Conservation (phyloP, 2,797 vertebrate species). For the Amphiprion clarkii region DNA sequence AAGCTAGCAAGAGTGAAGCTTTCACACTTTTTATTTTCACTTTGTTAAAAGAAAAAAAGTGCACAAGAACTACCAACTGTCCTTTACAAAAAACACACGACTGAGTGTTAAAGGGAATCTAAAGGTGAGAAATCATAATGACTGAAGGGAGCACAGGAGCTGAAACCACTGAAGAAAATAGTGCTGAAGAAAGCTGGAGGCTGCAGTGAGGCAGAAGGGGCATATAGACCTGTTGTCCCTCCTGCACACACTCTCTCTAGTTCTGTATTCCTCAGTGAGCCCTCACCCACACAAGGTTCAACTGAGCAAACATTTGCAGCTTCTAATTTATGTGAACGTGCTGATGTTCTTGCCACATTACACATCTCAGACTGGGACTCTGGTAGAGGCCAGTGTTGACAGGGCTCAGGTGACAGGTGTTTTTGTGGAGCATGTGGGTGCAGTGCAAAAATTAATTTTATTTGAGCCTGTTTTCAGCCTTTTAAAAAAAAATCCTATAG, state of each 20-base stretch:
- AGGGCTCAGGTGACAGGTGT: constrained; percentile 67
- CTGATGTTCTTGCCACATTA: constrained; percentile 66
- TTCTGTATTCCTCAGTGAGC: constrained; percentile 45
- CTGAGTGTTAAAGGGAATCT: constrained; percentile 10
- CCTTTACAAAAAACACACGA: constrained; percentile 14
- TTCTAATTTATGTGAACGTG: constrained; percentile 71
- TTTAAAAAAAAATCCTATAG: too few relatives aligned
- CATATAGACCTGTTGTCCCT: background rate
- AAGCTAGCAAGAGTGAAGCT: background rate
- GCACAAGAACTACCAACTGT: background rate
- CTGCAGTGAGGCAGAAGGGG: background rate
- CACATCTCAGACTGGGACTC: background rate
- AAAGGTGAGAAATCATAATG: constrained; percentile 16
- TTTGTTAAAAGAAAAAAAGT: background rate
- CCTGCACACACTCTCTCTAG: constrained; percentile 11
- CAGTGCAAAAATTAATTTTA: constrained; percentile 5
- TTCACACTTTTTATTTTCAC: background rate
- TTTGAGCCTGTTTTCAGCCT: background rate
- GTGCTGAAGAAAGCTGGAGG: background rate
- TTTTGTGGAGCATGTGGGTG: constrained; percentile 3
- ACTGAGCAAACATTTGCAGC: constrained; percentile 74
- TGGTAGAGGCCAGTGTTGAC: constrained; percentile 77
- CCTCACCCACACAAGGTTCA: constrained; percentile 70
- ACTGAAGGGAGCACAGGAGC: constrained; percentile 13
- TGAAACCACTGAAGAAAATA: constrained; percentile 10